Evolutionary conservation across 2,113 vertebrate species (phyloP), one percentile per base, ranked within the genome.

Genomic region (Irena cyanogastra): DNA sequence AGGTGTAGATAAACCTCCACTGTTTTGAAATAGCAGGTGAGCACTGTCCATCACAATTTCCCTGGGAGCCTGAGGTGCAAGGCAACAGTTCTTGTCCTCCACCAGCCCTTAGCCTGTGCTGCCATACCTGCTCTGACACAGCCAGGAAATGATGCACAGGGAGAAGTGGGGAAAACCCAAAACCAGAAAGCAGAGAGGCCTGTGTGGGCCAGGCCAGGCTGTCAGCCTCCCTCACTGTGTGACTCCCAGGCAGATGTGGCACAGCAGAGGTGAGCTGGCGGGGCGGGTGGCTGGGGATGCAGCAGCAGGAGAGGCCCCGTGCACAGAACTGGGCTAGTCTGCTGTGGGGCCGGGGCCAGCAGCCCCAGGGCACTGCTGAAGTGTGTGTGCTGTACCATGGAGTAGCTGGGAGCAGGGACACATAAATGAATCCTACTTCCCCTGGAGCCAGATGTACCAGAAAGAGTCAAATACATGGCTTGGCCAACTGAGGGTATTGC

Each of bases 241-340:
- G 56, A n/a, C 16, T 54, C 30, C 33, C 37, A 18, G 2, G 45
- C 64, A 90, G 65, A 30, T 0, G 2, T 6, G 53, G 18, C 0
- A 0, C 44, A 59, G 26, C 50, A 57, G 60, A 33, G 24, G 35
- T 0, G 8, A 75, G 65, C 17, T 23, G 71, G 15, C 47, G 53
- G 47, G 26, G 23, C 6, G 9, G 15, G 11, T 33, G 52, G 19
- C 39, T 31, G 71, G 33, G 66, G 16, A 39, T 41, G 44, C 33
- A 15, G 5, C 26, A 13, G 10, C 2, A 2, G 52, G 21, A 59
- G 31, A 44, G 6, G 31, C 5, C 41, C 37, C 1, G 1, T 2
- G 54, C 35, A 16, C 21, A 30, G 71, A 39, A 5, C 37, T 13
- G 37, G 23, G 53, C 53, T 15, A 39, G 3, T 13, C 22, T 28